Conservation (phyloP, 2,888 invertebrate genomes). For the Standfussiana lucernea region DNA sequence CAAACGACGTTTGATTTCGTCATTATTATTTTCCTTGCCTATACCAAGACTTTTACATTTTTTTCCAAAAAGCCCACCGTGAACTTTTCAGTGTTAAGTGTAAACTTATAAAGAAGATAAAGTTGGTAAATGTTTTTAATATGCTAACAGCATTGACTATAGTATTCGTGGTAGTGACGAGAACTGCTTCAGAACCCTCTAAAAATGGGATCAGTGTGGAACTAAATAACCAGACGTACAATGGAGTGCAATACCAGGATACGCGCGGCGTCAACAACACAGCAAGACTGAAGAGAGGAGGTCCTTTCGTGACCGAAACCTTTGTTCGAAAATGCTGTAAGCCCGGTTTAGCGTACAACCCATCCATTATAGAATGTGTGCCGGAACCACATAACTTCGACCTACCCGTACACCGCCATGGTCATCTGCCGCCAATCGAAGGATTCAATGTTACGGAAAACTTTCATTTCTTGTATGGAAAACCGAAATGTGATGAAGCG, state of each 20-base stretch:
- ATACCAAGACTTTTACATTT: neutral
- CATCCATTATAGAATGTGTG: neutral
- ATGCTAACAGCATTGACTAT: conserved; percentile 41
- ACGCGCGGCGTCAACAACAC: conserved; percentile 72
- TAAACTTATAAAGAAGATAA: neutral
- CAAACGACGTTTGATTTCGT: neutral
- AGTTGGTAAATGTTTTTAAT: neutral
- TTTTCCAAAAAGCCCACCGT: neutral
- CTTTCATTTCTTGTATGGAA: conserved; percentile 13
- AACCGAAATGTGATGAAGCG: neutral
- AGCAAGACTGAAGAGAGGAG: conserved; percentile 67
- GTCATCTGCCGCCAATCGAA: neutral
- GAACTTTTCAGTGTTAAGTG: conserved; percentile 21
- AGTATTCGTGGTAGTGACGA: conserved; percentile 42
- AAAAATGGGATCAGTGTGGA: conserved; percentile 38
- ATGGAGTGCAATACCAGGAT: conserved; percentile 70
- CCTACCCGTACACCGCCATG: neutral
- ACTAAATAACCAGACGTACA: conserved; percentile 40
- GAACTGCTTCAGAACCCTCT: conserved; percentile 52
- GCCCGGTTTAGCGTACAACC: conserved; percentile 71
- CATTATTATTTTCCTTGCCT: neutral
- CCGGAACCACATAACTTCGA: neutral
- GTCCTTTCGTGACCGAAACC: conserved; percentile 73
- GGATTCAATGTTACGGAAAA: conserved; percentile 14
- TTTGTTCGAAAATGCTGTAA: conserved; percentile 82